Evolutionary conservation across 2,113 vertebrate species (phyloP), one percentile per base, ranked within the genome.

Genomic region (Colistium nudipinnis): DNA sequence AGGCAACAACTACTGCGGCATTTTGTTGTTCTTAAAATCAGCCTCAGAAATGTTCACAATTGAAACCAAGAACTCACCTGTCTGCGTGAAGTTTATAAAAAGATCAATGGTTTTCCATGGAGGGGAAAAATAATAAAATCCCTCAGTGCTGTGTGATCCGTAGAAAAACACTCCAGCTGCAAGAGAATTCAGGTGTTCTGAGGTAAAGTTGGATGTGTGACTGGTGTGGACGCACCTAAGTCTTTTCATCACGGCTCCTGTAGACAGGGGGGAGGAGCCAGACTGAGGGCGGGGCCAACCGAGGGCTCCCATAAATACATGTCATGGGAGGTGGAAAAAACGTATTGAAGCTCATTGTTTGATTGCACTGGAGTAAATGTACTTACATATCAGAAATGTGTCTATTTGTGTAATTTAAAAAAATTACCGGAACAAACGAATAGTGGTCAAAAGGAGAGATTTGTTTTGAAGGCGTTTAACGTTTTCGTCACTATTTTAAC

Each of bases 1-100:
- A 10, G 16, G 3, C 2, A 11, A n/a, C 35, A 13, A 19, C 17
- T n/a, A 41, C 6, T 7, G 17, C n/a, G 17, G 38, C 38, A 39
- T 5, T 39, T 16, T 14, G 12, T 17, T n/a, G 17, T 41, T 31
- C 4, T 31, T 31, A 7, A 31, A 41, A 41, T 17, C 17, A 4
- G 6, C 39, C 5, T 7, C 16, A 7, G 16, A 4, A 17, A 17
- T 19, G 22, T 27, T 48, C 3, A n/a, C n/a, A n/a, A n/a, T n/a
- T 16, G 45, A 24, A 1, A 3, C 3, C 45, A 33, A n/a, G n/a
- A n/a, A 72, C 74, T 85, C 49, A 85, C 82, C 77, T 82, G 69
- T 60, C 14, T 65, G 3, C 31, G 30, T 2, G 8, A 35, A 57
- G 28, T 0, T 41, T n/a, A 54, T 31, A 7, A 30, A 31, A 49